These are phyloP conservation scores for Ciona savignyi DNA, from an alignment of 23 tunicate species.

Conservation along the genomic window DNA sequence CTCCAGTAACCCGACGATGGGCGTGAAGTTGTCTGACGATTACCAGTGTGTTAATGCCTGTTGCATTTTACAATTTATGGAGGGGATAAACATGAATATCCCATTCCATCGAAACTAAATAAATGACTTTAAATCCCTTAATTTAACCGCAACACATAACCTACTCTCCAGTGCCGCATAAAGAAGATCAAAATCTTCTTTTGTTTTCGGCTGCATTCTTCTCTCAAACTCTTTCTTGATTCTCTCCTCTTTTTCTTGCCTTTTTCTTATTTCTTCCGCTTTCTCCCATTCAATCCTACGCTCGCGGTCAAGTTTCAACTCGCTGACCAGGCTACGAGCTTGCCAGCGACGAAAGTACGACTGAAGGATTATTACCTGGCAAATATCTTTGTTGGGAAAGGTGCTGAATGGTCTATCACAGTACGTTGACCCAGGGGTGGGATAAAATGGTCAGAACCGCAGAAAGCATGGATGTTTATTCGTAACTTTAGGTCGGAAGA, in stretches of 20 bases:
- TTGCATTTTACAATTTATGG: too few species aligned
- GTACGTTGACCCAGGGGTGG: too few species aligned
- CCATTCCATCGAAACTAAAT: too few species aligned
- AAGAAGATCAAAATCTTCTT: conserved; percentile 78
- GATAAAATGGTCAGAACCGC: too few species aligned
- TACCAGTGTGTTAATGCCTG: too few species aligned
- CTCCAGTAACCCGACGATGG: too few species aligned
- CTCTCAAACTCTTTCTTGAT: conserved; percentile 56
- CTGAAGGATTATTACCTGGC: conserved; percentile 81
- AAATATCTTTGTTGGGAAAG: neutral
- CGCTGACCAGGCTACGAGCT: conserved; percentile 45
- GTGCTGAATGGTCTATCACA: too few species aligned
- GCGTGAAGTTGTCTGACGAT: too few species aligned
- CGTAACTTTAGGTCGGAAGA: too few species aligned
- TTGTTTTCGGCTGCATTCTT: conserved; percentile 72
- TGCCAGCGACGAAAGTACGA: conserved; percentile 79
- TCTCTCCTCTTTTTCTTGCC: conserved; percentile 63
- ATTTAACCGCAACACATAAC: neutral
- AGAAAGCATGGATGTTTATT: too few species aligned
- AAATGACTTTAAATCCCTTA: neutral
- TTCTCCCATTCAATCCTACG: conserved; percentile 58
- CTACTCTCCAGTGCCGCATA: conserved; percentile 85
- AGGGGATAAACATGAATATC: too few species aligned
- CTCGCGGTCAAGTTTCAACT: conserved; percentile 51
- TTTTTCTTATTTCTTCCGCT: conserved; percentile 47